Evolutionary conservation across 2,888 invertebrate genomes (phyloP), one percentile per base, ranked within the genome.

Genomic region (Hypena proboscidalis): DNA sequence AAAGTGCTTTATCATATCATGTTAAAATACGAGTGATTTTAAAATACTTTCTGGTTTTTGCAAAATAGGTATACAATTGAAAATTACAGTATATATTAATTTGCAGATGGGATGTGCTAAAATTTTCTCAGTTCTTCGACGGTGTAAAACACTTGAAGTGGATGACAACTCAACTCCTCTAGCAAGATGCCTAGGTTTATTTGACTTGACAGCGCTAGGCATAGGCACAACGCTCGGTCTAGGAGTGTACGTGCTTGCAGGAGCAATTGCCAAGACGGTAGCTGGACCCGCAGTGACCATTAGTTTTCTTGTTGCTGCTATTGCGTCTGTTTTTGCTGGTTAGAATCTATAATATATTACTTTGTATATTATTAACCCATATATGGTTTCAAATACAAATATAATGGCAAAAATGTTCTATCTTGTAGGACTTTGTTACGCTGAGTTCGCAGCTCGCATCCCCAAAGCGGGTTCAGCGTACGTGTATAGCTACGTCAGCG

Each of bases 231-330:
- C 97, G 0, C 93, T 99, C 7, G 99, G 99, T 0, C 92, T 98
- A 15, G 99, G 99, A 0, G 98, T 98, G 7, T 99, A 99, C 80
- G 98, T 99, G 30, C 90, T 99, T 48, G 98, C 97, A 3, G 98
- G 98, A 0, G 93, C 95, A 5, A 97, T 98, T 2, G 97, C 98
- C 5, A 95, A 94, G 74, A 93, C 94, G 22, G 94, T 94, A 1
- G 97, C 98, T 0, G 99, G 99, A 0, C 99, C 99, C 0, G 97
- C 97, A 0, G 97, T 98, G 1, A 95, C 96, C 3, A 72, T 99
- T 9, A 97, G 98, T 21, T 98, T 98, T 77, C 86, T 98, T 9
- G 94, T 98, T 1, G 98, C 98, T 1, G 98, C 98, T 2, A 81
- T 98, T 21, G 98, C 98, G 0, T 98, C 98, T 0, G 95, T 97